Evolutionary conservation across 2,888 invertebrate genomes (phyloP).

Genomic region (Cephus runcator): DNA sequence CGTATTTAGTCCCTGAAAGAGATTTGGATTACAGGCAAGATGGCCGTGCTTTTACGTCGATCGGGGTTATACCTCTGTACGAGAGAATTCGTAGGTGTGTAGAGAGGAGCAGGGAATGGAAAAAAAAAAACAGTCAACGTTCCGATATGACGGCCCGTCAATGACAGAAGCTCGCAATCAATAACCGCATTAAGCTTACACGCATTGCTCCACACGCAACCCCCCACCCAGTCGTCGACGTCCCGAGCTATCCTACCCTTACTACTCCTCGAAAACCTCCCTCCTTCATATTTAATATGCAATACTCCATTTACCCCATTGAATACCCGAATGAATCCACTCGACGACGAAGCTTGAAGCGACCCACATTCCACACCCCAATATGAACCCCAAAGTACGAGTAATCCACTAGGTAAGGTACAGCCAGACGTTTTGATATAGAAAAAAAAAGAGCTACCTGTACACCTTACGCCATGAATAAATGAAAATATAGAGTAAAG

Average conservation of each 20-base stretch:
- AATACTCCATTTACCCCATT: slow-evolving; percentile 61
- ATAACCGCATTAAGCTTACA: slow-evolving; percentile 58
- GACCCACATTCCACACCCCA: slow-evolving; percentile 49
- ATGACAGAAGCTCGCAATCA: slow-evolving; percentile 60
- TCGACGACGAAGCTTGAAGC: slow-evolving; percentile 41
- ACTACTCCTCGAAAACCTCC: slow-evolving; percentile 23
- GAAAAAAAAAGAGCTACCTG: background rate
- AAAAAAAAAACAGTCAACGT: slow-evolving; percentile 43
- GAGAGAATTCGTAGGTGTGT: background rate
- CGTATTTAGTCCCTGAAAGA: background rate
- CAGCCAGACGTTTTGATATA: background rate
- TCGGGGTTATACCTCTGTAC: background rate
- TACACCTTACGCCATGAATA: background rate
- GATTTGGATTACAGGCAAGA: background rate
- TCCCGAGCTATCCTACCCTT: slow-evolving; percentile 27
- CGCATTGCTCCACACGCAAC: slow-evolving; percentile 48
- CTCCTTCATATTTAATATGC: slow-evolving; percentile 53
- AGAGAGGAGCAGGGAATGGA: background rate
- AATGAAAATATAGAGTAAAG: background rate
- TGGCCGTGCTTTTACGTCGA: background rate
- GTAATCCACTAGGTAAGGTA: background rate
- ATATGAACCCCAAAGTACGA: background rate
- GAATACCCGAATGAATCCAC: slow-evolving; percentile 44
- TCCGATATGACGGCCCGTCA: slow-evolving; percentile 57
- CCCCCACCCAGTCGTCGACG: slow-evolving; percentile 31